Base-by-base conservation (phyloP, 2,888 invertebrate genomes). In the Helleia helle region DNA sequence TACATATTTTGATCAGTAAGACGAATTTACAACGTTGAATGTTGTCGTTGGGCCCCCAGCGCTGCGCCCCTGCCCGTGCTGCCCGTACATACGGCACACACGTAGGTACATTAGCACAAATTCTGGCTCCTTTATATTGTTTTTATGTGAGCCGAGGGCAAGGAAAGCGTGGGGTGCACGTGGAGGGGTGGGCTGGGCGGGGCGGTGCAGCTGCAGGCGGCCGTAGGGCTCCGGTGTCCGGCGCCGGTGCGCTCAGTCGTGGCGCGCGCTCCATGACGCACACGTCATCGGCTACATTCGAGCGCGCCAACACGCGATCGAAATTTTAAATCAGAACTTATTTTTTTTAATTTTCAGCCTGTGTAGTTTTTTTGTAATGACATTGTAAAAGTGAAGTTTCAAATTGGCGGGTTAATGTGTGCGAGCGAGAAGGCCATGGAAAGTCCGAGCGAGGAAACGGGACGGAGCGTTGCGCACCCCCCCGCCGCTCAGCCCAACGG, bases 401-500 rank as follows among this genome's bases (percentile, higher is more conserved):
- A 62, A 69, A 61, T 75, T 75, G 70, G 71, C 71, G 75, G 69
- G 70, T 69, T 80, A 70, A 83, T 83, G 83, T 83, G 83, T 77
- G 73, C 65, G 66, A 76, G 75, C 65, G 81, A 77, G 70, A 74
- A 67, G 68, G 71, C 66, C 54, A 84, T 83, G 83, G 83, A 84
- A 67, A 79, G 80, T 53, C 71, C 80, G 64, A 75, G 76, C 42
- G 83, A 80, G 72, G 84, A 85, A 67, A 65, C 75, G 71, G 83
- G 77, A 70, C 75, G 83, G 60, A 67, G 55, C 45, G 68, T 68
- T 62, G 71, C 76, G 62, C 65, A 81, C 55, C 65, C 81, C 55
- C 76, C 84, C 61, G 68, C 79, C 48, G 75, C 77, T 56, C 77
- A 83, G 48, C 72, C 84, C 48, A 87, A 87, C 50, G 85, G 86